Evolutionary conservation across 2,113 vertebrate genomes (phyloP), one percentile per base, ranked within the genome.

Genomic region (Mola mola): DNA sequence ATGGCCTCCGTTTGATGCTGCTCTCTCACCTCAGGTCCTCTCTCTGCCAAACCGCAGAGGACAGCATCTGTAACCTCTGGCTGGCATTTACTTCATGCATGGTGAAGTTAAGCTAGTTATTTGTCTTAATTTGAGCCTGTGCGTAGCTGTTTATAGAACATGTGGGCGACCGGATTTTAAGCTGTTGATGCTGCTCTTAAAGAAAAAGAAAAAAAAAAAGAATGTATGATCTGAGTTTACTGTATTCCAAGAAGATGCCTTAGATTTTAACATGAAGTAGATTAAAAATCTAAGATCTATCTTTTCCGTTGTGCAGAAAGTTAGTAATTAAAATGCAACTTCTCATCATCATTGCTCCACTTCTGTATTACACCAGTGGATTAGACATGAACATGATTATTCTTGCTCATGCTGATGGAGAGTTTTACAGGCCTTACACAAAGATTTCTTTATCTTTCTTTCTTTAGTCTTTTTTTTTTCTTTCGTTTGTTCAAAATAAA

Each of bases 1-100:
- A 81, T 64, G 65, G 75, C 55, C 46, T 29, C 56, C 25, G 75
- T 89, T 88, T 87, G 84, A 83, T 79, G 73, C 78, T 60, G 66
- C 55, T 61, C 75, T 57, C 59, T 72, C 62, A 77, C 58, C 53
- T 72, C 60, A 65, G 56, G 66, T 63, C 75, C 46, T 68, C 74
- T 73, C 66, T 75, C 68, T 49, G 3, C 65, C 40, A 34, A 69
- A 58, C 61, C 62, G 15, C 64, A 7, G 36, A 64, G 24, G 49
- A 49, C 12, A 28, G n/a, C 51, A 28, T 65, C 57, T 34, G 64
- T 48, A 69, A 52, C 53, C n/a, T 25, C 59, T 71, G 56, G 37
- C 40, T 17, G 51, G 16, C 36, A 58, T 50, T 66, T 52, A 13
- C 26, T 56, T 13, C 25, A 4, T 47, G 44, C 50, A 31, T n/a